Percentiles rank a stretch among this genome's conserved stretches.
Conservation (phyloP, 2,888 invertebrate genomes). For the Ellobium chinense region DNA sequence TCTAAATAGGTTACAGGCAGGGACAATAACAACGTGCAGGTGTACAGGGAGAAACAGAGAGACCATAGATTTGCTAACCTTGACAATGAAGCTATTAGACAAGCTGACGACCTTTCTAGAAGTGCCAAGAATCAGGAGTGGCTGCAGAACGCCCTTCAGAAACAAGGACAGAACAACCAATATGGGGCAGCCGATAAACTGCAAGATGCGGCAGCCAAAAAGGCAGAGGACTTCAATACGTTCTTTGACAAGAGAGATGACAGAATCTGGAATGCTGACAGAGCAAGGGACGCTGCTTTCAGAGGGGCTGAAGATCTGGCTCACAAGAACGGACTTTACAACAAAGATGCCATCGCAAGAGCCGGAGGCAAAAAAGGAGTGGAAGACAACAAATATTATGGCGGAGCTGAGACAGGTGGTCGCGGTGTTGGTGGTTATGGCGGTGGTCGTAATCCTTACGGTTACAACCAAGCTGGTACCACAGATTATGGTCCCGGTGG, state of each 20-base stretch:
- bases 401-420: constrained; percentile 16
- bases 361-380: constrained; percentile 46
- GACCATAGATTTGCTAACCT: constrained; percentile 28
- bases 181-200: constrained; percentile 45
- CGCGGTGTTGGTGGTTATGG: background rate
- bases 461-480: constrained; percentile 7
- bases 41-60: constrained; percentile 31
- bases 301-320: constrained; percentile 42
- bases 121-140: constrained; percentile 39
- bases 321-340: constrained; percentile 38
- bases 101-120: constrained; percentile 28
- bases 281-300: constrained; percentile 38
- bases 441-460: background rate
- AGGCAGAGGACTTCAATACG: constrained; percentile 40
- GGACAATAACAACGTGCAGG: constrained; percentile 40
- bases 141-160: constrained; percentile 49
- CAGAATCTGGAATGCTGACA: constrained; percentile 43
- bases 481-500: background rate
- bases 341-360: constrained; percentile 46
- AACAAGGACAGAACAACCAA: constrained; percentile 35
- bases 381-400: constrained; percentile 48
- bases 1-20: constrained; percentile 24
- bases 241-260: constrained; percentile 46
- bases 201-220: constrained; percentile 38
- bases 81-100: constrained; percentile 4